A percentile compares a stretch with the other conserved stretches of the same genome.
Evolutionary conservation across 2,797 vertebrate species (phyloP).

Genomic region (Mus caroli): DNA sequence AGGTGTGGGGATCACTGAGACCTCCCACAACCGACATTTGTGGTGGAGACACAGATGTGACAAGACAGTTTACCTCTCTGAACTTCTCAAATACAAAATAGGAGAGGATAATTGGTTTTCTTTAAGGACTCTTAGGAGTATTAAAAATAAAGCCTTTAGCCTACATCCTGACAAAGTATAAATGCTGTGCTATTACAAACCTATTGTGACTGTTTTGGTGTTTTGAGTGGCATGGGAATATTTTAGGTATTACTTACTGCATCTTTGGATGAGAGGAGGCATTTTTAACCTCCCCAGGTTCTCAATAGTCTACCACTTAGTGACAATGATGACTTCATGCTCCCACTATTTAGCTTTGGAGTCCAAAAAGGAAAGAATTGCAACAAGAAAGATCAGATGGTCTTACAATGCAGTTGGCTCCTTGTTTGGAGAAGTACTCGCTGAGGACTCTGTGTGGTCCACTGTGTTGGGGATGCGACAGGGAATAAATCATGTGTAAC

Average conservation of each 20-base stretch:
- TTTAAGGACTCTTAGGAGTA: background rate
- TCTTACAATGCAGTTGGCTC: background rate
- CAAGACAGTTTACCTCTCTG: background rate
- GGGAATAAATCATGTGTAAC: background rate
- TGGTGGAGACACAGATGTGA: background rate
- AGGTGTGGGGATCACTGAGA: too few relatives aligned
- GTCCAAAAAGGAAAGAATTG: slow-evolving; percentile 13
- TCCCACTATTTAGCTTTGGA: background rate
- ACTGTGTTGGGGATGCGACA: background rate
- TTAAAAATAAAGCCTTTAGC: background rate
- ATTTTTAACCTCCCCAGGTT: background rate
- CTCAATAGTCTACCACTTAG: background rate
- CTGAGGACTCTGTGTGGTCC: background rate
- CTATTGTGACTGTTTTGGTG: background rate
- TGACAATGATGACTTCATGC: background rate
- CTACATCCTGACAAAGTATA: background rate
- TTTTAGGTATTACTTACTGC: background rate
- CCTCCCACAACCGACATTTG: background rate
- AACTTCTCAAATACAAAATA: background rate
- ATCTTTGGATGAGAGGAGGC: background rate
- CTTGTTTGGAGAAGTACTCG: background rate
- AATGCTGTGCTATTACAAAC: background rate
- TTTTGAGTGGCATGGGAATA: background rate
- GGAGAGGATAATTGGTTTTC: background rate
- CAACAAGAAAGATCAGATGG: background rate